A percentile compares a stretch with the other conserved stretches of the same genome.
Evolutionary conservation across 1,140 invertebrate genomes (phyloP).

Genomic region (Aphaenogaster floridana): DNA sequence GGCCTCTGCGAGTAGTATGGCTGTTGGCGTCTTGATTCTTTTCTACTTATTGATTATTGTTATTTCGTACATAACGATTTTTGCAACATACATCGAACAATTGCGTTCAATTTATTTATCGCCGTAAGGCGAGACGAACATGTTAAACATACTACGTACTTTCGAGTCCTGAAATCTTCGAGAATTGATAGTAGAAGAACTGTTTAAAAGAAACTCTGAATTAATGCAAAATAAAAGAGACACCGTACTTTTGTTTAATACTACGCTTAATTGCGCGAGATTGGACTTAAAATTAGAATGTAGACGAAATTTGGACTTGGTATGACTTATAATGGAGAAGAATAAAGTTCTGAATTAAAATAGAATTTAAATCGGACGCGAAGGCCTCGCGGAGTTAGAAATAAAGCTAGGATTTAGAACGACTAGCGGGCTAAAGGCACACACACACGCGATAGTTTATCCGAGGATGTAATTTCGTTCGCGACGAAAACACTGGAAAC

Average conservation of each 20-base stretch:
- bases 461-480: neutral
- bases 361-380: neutral
- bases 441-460: neutral
- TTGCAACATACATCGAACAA: neutral
- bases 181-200: neutral
- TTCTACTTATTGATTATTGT: neutral
- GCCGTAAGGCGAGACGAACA: neutral
- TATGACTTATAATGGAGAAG: neutral
- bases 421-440: neutral
- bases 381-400: neutral
- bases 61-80: neutral
- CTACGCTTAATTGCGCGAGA: neutral
- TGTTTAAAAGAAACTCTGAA: neutral
- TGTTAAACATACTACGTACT: neutral
- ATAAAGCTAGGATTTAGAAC: neutral
- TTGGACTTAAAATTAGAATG: conserved; percentile 10
- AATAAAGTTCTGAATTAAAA: neutral
- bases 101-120: neutral
- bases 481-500: neutral
- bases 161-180: neutral
- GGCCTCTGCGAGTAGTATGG: too few species aligned
- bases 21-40: neutral
- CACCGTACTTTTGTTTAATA: neutral
- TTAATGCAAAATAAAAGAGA: neutral
- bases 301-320: neutral